These are phyloP conservation scores for Hypothenemus hampei DNA, from an alignment of 1,140 invertebrate species.

Conservation along the genomic window DNA sequence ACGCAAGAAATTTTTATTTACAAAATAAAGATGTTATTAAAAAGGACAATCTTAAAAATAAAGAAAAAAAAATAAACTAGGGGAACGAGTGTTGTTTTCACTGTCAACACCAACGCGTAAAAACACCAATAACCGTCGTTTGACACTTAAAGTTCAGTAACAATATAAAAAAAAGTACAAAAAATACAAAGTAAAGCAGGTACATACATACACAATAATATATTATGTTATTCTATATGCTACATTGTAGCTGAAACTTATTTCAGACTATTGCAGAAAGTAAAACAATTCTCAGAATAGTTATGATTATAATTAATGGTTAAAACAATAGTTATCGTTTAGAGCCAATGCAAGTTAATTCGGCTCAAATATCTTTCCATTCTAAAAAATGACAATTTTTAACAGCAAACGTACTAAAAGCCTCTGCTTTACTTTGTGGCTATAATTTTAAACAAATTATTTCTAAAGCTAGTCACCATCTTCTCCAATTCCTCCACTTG, in stretches of 20 bases:
- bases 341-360: not conserved
- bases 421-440: constrained; percentile 35
- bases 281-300: not conserved
- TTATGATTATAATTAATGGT: not conserved
- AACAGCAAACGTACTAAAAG: not conserved
- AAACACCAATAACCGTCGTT: too few relatives aligned
- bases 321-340: too few relatives aligned
- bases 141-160: too few relatives aligned
- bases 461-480: constrained; percentile 39
- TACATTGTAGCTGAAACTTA: constrained; percentile 1
- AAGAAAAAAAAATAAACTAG: too few relatives aligned
- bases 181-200: constrained; percentile 1
- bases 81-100: too few relatives aligned
- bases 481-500: constrained; percentile 42
- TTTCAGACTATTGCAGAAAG: not conserved
- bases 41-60: too few relatives aligned
- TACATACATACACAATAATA: not conserved
- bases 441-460: constrained; percentile 42
- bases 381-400: not conserved
- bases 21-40: too few relatives aligned
- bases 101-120: too few relatives aligned
- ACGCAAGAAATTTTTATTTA: too few relatives aligned
- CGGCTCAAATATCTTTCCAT: not conserved
- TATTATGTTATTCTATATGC: not conserved
- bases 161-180: not conserved